A percentile compares a stretch with the other conserved stretches of the same genome.
These are phyloP conservation scores for Chrysolina haemoptera DNA, from an alignment of 2,888 invertebrate genomes.

Conservation along the genomic window DNA sequence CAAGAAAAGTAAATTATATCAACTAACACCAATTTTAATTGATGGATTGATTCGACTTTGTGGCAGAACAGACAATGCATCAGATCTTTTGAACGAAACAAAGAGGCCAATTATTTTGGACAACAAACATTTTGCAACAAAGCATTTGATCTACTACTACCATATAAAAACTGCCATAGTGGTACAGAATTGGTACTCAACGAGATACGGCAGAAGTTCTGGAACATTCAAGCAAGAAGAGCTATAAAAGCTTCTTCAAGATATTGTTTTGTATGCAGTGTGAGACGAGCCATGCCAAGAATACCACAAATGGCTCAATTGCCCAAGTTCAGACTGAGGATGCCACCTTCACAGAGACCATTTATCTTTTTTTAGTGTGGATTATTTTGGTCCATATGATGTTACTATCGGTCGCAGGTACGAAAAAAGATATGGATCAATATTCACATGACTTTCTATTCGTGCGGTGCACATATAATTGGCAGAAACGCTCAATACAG, in stretches of 20 bases:
- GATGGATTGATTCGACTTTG: neutral
- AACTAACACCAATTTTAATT: too few relatives aligned
- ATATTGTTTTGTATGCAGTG: neutral
- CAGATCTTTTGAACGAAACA: neutral
- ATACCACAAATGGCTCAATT: neutral
- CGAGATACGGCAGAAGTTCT: neutral
- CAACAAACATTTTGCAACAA: neutral
- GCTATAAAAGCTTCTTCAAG: neutral
- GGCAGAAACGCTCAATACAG: neutral
- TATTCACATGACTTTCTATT: conserved; percentile 1
- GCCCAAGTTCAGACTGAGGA: neutral
- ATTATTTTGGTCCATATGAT: neutral
- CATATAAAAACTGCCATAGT: too few relatives aligned
- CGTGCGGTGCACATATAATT: neutral
- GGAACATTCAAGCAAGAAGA: conserved; percentile 1
- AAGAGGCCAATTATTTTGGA: conserved; percentile 5
- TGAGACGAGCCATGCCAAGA: conserved; percentile 11
- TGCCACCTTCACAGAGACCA: neutral
- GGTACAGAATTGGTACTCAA: conserved; percentile 2
- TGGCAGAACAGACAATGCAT: neutral
- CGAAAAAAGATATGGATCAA: conserved; percentile 2
- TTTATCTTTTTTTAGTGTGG: too few relatives aligned
- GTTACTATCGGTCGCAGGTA: neutral
- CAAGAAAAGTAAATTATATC: too few relatives aligned
- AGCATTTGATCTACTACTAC: too few relatives aligned